Evolutionary conservation across 2,113 vertebrate species (phyloP), one percentile per base, ranked within the genome.

Genomic region (Scomber japonicus): DNA sequence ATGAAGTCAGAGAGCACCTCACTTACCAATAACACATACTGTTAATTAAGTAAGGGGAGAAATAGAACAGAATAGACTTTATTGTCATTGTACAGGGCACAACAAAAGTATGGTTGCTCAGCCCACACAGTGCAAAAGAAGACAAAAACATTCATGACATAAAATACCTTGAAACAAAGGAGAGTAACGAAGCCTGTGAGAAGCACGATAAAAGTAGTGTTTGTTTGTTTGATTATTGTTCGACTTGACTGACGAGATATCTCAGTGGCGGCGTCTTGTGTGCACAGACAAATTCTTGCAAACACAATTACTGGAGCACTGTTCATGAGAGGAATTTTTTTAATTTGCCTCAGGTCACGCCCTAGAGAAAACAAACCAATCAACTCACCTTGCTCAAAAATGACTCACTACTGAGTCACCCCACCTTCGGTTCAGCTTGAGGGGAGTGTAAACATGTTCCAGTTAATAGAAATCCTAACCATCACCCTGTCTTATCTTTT

Each of bases 161-260:
- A 21, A 21, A 21, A 21, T 21, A 21, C 21, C 21, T 21, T 21
- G 21, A 1, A 27, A 27, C 24, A 27, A 27, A 27, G 24, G 24
- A 21, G 21, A 21, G 24, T 27, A 27, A 27, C 2, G 24, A 27
- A 27, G 24, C 24, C 24, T 27, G 24, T 27, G 2, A 27, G 24
- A 27, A 27, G 24, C 24, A 27, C 0, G 6, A 19, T n/a, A 12
- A 35, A 66, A 60, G 59, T 10, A n/a, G 19, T 8, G 24, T 27
- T 27, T 8, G 24, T 27, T 27, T 8, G 19, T 67, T 4, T 48
- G 14, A 48, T 71, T 11, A 53, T 45, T 21, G 63, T 82, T 24
- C 6, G 46, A 82, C 82, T 71, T 5, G 80, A 73, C 64, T 79
- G 84, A 83, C 83, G 0, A 65, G 85, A 56, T 65, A 1, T 56